Evolutionary conservation across 2,888 invertebrate species (phyloP).

Genomic region (Eupithecia dodoneata): DNA sequence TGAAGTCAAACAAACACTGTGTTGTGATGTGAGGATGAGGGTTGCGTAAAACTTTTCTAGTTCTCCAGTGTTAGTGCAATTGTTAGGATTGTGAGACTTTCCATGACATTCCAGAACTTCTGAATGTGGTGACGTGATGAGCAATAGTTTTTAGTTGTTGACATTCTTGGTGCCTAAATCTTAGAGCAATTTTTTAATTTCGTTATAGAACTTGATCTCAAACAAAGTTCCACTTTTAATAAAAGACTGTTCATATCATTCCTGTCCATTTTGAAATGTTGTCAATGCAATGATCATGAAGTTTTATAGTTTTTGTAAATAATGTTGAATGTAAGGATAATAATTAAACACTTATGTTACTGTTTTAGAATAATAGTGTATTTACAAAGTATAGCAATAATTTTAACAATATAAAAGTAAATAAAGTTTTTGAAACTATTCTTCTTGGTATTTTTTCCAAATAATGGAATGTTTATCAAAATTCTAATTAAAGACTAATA

Average conservation of each 20-base stretch:
- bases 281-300: background rate
- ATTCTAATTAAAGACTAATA: conserved; percentile 3
- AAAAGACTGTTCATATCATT: conserved; percentile 37
- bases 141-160: background rate
- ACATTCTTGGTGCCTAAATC: background rate
- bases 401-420: conserved; percentile 19
- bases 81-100: background rate
- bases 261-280: conserved; percentile 17
- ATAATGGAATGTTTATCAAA: conserved; percentile 24
- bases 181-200: background rate
- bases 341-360: conserved; percentile 22
- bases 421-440: conserved; percentile 30
- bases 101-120: background rate
- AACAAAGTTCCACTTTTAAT: conserved; percentile 24
- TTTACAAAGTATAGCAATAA: conserved; percentile 30
- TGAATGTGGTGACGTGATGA: background rate
- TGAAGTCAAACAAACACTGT: background rate
- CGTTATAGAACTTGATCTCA: conserved; percentile 29
- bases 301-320: conserved; percentile 12
- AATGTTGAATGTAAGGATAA: conserved; percentile 17
- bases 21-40: conserved; percentile 1
- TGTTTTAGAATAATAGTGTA: conserved; percentile 29
- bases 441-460: conserved; percentile 22
- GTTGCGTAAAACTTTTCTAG: background rate
- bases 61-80: background rate